Evolutionary conservation across 2,797 vertebrate species (phyloP).

Genomic region (Rhinoraja longicauda): DNA sequence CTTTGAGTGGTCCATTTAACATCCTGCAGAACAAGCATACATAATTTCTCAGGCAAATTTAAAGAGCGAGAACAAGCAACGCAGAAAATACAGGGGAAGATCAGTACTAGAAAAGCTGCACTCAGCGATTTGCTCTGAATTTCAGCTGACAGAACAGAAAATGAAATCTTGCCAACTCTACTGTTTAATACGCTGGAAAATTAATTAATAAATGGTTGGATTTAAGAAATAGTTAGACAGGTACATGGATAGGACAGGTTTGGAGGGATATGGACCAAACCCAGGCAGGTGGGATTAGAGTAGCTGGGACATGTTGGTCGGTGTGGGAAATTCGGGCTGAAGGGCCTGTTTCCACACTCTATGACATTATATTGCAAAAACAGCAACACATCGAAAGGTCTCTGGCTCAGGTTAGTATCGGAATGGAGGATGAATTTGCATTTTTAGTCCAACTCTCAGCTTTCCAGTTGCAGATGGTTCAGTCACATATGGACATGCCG

Average conservation of each 20-base stretch:
- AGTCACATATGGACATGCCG: not conserved
- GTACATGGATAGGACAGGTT: too few relatives aligned
- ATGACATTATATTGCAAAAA: not conserved
- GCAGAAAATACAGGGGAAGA: not conserved
- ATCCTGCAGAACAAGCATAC: not conserved
- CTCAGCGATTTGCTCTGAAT: not conserved
- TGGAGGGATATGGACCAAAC: too few relatives aligned
- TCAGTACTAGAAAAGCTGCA: not conserved
- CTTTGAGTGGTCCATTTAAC: not conserved
- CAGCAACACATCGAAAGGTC: not conserved
- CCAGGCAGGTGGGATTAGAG: too few relatives aligned
- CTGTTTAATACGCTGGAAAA: not conserved
- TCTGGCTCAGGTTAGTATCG: not conserved
- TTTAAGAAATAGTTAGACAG: too few relatives aligned
- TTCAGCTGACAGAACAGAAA: slow-evolving; percentile 14
- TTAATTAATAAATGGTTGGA: not conserved
- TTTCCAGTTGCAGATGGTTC: not conserved
- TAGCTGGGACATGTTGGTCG: too few relatives aligned
- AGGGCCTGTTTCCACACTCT: too few relatives aligned
- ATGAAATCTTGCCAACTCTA: not conserved
- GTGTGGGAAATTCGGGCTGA: too few relatives aligned
- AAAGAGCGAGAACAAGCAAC: not conserved
- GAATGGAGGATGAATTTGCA: not conserved
- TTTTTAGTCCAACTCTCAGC: not conserved
- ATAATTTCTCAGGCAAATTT: not conserved